phyloP scores from a whole-genome alignment of 2,797 vertebrate species.

The Coregonus sp. region DNA sequence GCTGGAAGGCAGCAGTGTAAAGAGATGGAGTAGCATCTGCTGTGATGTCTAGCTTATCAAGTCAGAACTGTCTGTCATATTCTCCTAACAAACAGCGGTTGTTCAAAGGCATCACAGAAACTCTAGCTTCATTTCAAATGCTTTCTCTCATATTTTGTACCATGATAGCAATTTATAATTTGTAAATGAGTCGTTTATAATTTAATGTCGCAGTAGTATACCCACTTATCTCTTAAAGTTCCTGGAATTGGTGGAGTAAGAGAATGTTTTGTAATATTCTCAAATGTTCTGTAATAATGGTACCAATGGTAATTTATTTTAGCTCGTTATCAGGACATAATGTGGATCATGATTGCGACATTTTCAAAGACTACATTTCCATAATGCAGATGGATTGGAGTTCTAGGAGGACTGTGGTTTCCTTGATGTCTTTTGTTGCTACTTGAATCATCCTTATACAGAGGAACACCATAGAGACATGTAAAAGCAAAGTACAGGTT shows the following conservation, averaged over 20 bases:
- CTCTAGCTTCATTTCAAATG: background rate
- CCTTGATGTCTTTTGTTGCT: background rate
- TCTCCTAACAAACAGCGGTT: background rate
- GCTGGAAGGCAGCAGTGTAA: background rate
- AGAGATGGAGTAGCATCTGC: background rate
- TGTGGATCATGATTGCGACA: background rate
- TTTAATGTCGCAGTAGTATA: too few relatives aligned
- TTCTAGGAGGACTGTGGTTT: background rate
- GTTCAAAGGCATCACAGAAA: background rate
- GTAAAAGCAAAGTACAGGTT: background rate
- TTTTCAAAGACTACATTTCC: background rate
- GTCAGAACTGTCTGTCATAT: background rate
- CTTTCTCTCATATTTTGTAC: background rate
- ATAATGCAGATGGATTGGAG: background rate
- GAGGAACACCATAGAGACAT: background rate
- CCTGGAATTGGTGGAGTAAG: background rate
- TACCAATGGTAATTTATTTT: background rate
- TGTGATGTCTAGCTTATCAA: background rate
- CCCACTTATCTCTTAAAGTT: background rate
- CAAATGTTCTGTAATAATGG: background rate
- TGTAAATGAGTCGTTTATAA: background rate
- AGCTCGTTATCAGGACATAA: background rate
- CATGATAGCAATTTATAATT: background rate
- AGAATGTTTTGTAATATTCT: background rate
- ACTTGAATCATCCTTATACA: background rate